A percentile compares a stretch with the other conserved stretches of the same genome.
These are phyloP conservation scores for Champsocephalus gunnari DNA, from an alignment of 2,797 vertebrate species.

Conservation along the genomic window DNA sequence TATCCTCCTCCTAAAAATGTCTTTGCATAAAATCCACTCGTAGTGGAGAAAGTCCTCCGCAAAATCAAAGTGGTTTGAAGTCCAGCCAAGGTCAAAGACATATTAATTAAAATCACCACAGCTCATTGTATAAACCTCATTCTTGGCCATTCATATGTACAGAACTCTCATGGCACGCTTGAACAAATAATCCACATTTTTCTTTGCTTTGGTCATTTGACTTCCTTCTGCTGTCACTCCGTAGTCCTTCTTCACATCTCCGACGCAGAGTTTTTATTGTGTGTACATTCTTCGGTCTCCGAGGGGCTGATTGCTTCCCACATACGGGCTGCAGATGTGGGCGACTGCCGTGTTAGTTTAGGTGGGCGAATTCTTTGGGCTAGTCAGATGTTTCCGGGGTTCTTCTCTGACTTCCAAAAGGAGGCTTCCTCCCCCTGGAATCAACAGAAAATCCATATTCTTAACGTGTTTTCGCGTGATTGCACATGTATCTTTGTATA, in stretches of 20 bases:
- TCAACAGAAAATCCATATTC: constrained; percentile 28
- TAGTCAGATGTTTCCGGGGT: constrained; percentile 3
- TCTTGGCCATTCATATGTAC: constrained; percentile 60
- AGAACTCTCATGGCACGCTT: constrained; percentile 57
- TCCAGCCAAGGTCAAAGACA: constrained; percentile 59
- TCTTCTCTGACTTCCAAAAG: constrained; percentile 28
- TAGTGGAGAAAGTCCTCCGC: constrained; percentile 29
- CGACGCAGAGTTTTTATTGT: constrained; percentile 54
- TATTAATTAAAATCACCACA: constrained; percentile 58
- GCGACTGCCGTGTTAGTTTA: constrained; percentile 11
- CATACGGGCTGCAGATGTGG: constrained; percentile 12
- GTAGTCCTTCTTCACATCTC: constrained; percentile 59
- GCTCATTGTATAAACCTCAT: constrained; percentile 44
- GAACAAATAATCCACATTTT: constrained; percentile 37
- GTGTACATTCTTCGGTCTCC: constrained; percentile 81
- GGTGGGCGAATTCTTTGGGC: neutral
- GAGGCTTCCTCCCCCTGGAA: constrained; percentile 20
- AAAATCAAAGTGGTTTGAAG: constrained; percentile 63
- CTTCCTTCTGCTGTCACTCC: constrained; percentile 34
- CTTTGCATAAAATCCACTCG: constrained; percentile 56
- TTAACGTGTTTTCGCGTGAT: constrained; percentile 50
- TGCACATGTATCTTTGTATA: constrained; percentile 51
- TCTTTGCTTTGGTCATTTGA: constrained; percentile 64
- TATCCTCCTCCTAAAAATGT: constrained; percentile 1
- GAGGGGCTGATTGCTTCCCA: constrained; percentile 25